phyloP scores from a whole-genome alignment of 2,888 invertebrate genomes.

The Acholoe squamosa region DNA sequence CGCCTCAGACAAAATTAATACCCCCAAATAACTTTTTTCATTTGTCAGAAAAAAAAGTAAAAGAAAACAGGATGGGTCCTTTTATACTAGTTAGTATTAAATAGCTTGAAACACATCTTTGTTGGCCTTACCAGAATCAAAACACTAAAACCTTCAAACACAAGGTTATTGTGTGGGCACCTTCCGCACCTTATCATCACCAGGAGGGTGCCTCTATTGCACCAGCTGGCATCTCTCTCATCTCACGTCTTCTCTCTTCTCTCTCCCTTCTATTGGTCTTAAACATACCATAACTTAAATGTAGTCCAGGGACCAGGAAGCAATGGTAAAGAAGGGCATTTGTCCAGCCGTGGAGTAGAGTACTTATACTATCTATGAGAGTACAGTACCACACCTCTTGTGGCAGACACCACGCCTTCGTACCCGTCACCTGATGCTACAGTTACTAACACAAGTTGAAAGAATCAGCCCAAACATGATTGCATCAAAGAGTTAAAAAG shows the following conservation, averaged over 20 bases:
- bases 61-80: too few relatives aligned
- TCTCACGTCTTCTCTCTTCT: not conserved
- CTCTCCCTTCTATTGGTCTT: not conserved
- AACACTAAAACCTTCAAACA: conserved; percentile 7
- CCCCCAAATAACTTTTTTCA: too few relatives aligned
- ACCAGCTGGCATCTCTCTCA: not conserved
- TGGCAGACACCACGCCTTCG: not conserved
- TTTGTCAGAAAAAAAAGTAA: too few relatives aligned
- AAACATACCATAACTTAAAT: not conserved
- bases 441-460: not conserved
- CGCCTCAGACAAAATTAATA: too few relatives aligned
- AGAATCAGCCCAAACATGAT: not conserved
- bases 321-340: not conserved
- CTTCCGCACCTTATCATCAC: not conserved
- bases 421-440: not conserved
- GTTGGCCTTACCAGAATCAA: not conserved
- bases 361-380: not conserved
- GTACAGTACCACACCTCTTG: not conserved
- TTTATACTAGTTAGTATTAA: too few relatives aligned
- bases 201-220: not conserved
- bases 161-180: conserved; percentile 36
- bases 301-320: conserved; percentile 5
- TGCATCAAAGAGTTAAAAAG: conserved; percentile 1
- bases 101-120: too few relatives aligned
- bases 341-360: not conserved